Base-by-base conservation (phyloP, 2,888 invertebrate species). In the Cataglyphis cursor region DNA sequence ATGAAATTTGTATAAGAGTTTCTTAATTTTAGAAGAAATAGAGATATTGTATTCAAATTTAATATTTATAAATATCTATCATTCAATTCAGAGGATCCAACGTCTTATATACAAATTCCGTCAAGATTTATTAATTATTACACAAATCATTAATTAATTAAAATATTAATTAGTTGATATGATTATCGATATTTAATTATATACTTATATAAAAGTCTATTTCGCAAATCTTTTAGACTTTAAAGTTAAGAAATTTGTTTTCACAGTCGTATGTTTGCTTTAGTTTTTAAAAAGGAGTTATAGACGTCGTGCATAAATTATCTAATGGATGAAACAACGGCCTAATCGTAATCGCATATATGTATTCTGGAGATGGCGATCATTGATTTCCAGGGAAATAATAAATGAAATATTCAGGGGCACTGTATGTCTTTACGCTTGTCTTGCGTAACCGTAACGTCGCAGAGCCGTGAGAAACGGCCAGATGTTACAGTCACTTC, bases 381-480 rank as follows among this genome's bases (percentile, higher is more conserved):
- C 87, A 90, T 91, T 85, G 89, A 91, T 91, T 91, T 88, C 86
- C 76, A 82, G 64, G 62, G 51, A 80, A 90, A 90, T 86, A 89
- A 90, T 87, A 84, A 90, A 91, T 91, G 57, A 91, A 90, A 87
- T 85, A 91, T 91, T 89, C 88, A 91, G 80, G 21, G 66, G 68
- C 64, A 65, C 64, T 66, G 51, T 31, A 81, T 85, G 82, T 85
- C 87, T 84, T 91, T 91, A 87, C 84, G 85, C 83, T 76, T 78
- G 83, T 87, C 74, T 90, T 82, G 86, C 76, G 85, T 89, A 89
- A 90, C 81, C 66, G 80, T 83, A 89, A 87, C 82, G 64, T 84
- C 62, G 28, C 64, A 70, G 70, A 72, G 59, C 80, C 88, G 92
- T 91, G 92, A 74, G 92, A 92, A 92, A 85, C 66, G 10, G 48